A percentile compares a stretch with the other conserved stretches of the same genome.
Evolutionary conservation across 2,113 vertebrate species (phyloP).

Genomic region (Grus americana): DNA sequence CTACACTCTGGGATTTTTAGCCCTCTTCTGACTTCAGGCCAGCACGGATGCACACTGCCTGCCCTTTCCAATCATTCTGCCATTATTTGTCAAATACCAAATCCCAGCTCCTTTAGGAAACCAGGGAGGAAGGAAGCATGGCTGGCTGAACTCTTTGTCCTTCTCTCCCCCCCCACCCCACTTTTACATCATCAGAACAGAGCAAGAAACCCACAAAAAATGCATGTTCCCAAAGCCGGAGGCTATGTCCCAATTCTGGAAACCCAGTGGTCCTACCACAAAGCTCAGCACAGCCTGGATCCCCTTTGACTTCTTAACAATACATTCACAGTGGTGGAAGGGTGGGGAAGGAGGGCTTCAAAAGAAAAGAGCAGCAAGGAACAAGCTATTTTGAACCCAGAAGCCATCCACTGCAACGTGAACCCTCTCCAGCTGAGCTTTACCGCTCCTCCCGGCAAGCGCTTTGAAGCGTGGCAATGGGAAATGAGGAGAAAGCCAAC

Average conservation of each 20-base stretch:
- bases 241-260: slow-evolving; percentile 14
- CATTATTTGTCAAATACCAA: slow-evolving; percentile 23
- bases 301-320: slow-evolving; percentile 28
- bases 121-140: background rate
- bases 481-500: background rate
- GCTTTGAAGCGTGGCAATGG: background rate
- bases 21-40: background rate
- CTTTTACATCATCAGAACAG: slow-evolving; percentile 17
- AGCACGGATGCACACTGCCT: background rate
- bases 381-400: slow-evolving; percentile 11
- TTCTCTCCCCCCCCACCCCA: background rate
- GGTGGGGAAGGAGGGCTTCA: slow-evolving; percentile 24
- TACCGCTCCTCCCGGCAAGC: background rate
- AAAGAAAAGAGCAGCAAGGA: slow-evolving; percentile 17
- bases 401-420: background rate
- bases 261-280: slow-evolving; percentile 22
- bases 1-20: background rate
- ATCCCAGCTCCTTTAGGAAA: slow-evolving; percentile 13
- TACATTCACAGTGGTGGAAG: slow-evolving; percentile 8
- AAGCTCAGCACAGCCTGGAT: background rate
- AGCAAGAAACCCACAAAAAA: slow-evolving; percentile 52
- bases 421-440: background rate
- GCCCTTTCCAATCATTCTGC: background rate
- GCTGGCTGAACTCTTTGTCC: slow-evolving; percentile 38
- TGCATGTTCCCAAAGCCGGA: slow-evolving; percentile 19